phyloP scores from a whole-genome alignment of 2,113 vertebrate genomes.

The Dipodomys stephensi region DNA sequence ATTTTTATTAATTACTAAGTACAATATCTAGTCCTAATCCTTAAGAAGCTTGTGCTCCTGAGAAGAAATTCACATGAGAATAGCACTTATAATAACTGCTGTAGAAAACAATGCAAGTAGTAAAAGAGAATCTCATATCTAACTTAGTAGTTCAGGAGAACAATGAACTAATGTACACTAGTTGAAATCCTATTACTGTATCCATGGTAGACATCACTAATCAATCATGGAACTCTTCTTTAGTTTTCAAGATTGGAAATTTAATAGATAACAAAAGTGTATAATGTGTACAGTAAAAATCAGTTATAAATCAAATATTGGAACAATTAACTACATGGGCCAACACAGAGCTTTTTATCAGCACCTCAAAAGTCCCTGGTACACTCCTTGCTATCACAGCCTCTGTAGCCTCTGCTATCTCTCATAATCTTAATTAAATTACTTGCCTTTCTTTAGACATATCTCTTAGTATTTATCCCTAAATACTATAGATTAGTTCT shows the following conservation, averaged over 20 bases:
- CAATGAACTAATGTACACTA: not conserved
- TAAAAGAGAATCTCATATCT: not conserved
- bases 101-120: not conserved
- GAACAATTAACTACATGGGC: not conserved
- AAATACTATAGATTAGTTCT: not conserved
- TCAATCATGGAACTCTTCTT: not conserved
- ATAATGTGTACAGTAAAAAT: not conserved
- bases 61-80: not conserved
- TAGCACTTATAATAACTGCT: not conserved
- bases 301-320: not conserved
- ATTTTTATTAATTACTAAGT: conserved; percentile 63
- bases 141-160: not conserved
- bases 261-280: not conserved
- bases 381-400: not conserved
- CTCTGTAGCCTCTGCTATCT: not conserved
- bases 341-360: not conserved
- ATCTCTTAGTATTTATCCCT: not conserved
- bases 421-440: no score
- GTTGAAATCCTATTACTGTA: not conserved
- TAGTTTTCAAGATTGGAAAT: conserved; percentile 30
- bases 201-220: not conserved
- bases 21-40: not conserved
- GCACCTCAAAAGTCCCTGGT: not conserved
- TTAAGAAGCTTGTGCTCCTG: conserved; percentile 36
- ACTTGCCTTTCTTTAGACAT: conserved; percentile 32